Evolutionary conservation across 92 coral and sea anemone genomes (phyloP), one percentile per base, ranked within the genome.

Genomic region (Phenganax subtilis): DNA sequence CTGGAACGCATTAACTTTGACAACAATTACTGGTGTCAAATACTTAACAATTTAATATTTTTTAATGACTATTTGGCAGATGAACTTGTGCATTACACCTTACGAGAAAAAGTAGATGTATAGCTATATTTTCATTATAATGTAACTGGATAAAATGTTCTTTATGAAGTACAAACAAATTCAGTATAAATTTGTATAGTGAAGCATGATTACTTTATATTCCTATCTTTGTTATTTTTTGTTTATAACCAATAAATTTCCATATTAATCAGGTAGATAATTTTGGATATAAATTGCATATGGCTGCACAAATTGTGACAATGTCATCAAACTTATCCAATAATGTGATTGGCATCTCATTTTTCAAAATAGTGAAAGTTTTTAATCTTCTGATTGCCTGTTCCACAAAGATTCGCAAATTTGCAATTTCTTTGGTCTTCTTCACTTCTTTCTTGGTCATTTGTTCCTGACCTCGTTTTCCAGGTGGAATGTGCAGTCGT

Each of bases 1-100:
- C 52, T 71, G 15, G 85, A 81, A 53, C 67, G 62, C 79, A 85
- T 85, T 25, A 27, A 61, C 31, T 85, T 81, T 57, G 72, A 73
- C 25, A 14, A 59, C 25, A 20, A 59, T 59, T 59, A 59, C 65
- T 59, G 65, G 65, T 14, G 65, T 20, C 15, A 59, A 59, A 59
- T 59, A 59, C 65, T 59, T 20, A 59, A 20, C 15, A 59, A 59
- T 20, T 59, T 59, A 59, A 14, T 59, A 14, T 59, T 59, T 59
- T 59, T 59, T 59, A 59, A 14, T 0, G 16, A 59, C 6, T 37
- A 59, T 59, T 59, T 59, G 25, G 65, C 65, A 14, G 65, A 59
- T 59, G 65, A 59, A 59, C 65, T 59, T 59, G 65, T 59, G 16
- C 65, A 59, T 59, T 20, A 59, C 6, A 59, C 65, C 25, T 59